Conservation (phyloP, 1,140 invertebrate genomes). For the honey bee (Apis mellifera) region DNA sequence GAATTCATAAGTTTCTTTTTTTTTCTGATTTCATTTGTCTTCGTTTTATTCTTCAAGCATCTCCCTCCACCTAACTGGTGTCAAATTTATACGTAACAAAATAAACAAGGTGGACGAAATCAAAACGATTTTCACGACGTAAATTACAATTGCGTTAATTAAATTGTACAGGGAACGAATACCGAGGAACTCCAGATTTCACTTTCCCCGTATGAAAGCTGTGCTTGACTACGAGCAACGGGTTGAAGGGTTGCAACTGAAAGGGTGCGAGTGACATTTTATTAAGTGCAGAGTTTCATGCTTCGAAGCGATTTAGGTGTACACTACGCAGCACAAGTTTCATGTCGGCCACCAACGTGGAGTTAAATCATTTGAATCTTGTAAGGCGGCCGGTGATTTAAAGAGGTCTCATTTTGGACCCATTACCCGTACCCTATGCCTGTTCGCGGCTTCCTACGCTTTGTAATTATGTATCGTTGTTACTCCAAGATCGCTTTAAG, state of each 20-base stretch:
- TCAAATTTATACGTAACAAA: too few relatives aligned
- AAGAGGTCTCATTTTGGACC: constrained; percentile 18
- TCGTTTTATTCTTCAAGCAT: too few relatives aligned
- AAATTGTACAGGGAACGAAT: neutral
- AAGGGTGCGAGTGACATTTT: constrained; percentile 47
- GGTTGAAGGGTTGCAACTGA: neutral
- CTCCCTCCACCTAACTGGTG: too few relatives aligned
- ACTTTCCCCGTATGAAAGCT: neutral
- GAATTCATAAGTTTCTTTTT: too few relatives aligned
- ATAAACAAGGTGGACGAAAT: neutral
- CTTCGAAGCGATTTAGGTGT: constrained; percentile 42
- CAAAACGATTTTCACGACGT: neutral
- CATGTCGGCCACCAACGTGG: neutral
- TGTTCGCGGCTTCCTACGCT: constrained; percentile 5
- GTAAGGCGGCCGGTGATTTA: constrained; percentile 23
- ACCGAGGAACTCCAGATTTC: neutral
- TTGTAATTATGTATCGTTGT: constrained; percentile 5
- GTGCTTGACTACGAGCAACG: constrained; percentile 9
- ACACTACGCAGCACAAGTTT: constrained; percentile 18
- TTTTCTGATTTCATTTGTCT: too few relatives aligned
- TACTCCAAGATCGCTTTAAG: neutral
- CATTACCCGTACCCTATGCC: neutral
- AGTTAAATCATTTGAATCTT: constrained; percentile 32
- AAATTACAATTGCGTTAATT: constrained; percentile 12
- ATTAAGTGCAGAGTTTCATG: constrained; percentile 43